Percentiles rank a stretch among this genome's conserved stretches.
phyloP scores from a whole-genome alignment of 2,888 invertebrate genomes.

The Furcula furcula region DNA sequence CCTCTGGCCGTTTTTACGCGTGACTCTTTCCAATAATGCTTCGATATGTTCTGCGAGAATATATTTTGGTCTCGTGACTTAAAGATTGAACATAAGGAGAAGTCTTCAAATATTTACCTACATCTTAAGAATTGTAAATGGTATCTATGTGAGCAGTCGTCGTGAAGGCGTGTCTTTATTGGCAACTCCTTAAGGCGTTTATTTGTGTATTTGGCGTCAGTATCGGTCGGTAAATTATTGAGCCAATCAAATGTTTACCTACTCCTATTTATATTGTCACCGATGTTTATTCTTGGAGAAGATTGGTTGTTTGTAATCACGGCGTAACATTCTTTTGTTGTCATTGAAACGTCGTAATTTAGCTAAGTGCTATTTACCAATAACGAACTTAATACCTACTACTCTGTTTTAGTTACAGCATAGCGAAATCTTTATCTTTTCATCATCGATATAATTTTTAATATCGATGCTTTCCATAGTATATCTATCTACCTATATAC shows the following conservation, averaged over 20 bases:
- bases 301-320: constrained; percentile 25
- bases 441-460: too few relatives aligned
- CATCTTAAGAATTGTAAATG: too few relatives aligned
- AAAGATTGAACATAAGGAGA: too few relatives aligned
- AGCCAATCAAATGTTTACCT: constrained; percentile 14
- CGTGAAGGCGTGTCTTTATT: constrained; percentile 22
- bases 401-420: too few relatives aligned
- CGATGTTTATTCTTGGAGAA: constrained; percentile 26
- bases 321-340: constrained; percentile 36
- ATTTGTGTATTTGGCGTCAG: constrained; percentile 7
- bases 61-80: too few relatives aligned
- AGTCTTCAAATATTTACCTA: too few relatives aligned
- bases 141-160: constrained; percentile 9
- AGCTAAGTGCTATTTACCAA: too few relatives aligned
- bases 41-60: constrained; percentile 25
- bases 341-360: too few relatives aligned
- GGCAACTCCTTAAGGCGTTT: constrained; percentile 21
- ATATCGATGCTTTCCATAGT: too few relatives aligned
- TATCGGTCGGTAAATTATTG: constrained; percentile 11
- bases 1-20: constrained; percentile 26
- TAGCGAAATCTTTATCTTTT: too few relatives aligned
- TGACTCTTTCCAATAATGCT: constrained; percentile 7
- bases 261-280: constrained; percentile 8
- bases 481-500: too few relatives aligned
- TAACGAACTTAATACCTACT: too few relatives aligned